These are phyloP conservation scores for Gobiocypris rarus DNA, from an alignment of 2,113 vertebrate genomes.

Conservation along the genomic window DNA sequence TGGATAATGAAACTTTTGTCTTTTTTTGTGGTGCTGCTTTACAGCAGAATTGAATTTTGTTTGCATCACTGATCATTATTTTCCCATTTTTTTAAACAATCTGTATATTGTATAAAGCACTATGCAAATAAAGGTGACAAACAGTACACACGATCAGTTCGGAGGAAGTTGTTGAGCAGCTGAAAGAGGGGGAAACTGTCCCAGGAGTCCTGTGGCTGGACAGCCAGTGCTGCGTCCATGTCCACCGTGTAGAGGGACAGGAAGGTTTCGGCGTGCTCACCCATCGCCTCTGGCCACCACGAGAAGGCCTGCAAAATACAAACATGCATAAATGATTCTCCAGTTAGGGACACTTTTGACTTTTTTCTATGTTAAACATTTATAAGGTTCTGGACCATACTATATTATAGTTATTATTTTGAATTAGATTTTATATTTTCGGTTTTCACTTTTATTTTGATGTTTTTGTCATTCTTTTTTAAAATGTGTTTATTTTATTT, in stretches of 20 bases:
- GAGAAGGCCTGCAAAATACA: conserved; percentile 85
- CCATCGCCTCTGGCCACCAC: conserved; percentile 92
- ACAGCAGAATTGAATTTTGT: too few species aligned
- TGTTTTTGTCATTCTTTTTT: background rate
- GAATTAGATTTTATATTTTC: background rate
- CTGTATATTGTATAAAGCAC: too few species aligned
- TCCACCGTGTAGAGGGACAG: conserved; percentile 90
- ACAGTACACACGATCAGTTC: conserved; percentile 84
- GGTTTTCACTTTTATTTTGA: background rate
- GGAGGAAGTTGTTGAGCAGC: conserved; percentile 92
- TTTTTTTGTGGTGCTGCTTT: too few species aligned
- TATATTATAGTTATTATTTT: background rate
- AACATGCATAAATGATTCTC: background rate
- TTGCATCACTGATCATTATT: too few species aligned
- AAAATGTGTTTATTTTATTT: background rate
- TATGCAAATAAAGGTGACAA: background rate
- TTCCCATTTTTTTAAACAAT: too few species aligned
- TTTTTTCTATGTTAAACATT: background rate
- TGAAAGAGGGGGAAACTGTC: conserved; percentile 97
- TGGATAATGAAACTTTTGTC: too few species aligned
- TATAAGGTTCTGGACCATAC: background rate
- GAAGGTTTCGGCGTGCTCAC: conserved; percentile 93
- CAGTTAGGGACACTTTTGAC: background rate
- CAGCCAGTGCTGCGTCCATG: conserved; percentile 87
- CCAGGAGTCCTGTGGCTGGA: conserved; percentile 92